phyloP scores from a whole-genome alignment of 53 echinoderm and acorn worm genomes.

The Henricia sp. region DNA sequence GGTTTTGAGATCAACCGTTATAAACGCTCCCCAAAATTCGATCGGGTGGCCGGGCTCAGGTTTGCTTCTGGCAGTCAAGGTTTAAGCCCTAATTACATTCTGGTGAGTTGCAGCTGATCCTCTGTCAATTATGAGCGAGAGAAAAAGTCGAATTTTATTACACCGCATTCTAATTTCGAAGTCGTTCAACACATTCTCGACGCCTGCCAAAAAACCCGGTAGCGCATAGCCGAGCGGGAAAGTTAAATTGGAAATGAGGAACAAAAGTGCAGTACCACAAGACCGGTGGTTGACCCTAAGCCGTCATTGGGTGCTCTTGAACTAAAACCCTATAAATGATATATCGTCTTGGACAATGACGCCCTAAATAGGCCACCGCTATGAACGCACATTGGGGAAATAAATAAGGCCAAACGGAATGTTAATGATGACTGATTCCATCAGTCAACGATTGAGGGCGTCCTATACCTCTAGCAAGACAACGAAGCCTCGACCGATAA shows the following conservation, averaged over 20 bases:
- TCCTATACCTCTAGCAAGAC: constrained; percentile 39
- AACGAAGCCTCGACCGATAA: constrained; percentile 31
- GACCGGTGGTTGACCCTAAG: constrained; percentile 50
- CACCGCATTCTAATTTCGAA: constrained; percentile 14
- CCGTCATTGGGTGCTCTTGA: constrained; percentile 22
- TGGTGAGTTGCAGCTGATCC: constrained; percentile 48
- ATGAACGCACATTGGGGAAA: constrained; percentile 11
- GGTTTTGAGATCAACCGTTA: neutral
- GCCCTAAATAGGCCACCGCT: constrained; percentile 19
- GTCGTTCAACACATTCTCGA: constrained; percentile 35
- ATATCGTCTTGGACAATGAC: neutral
- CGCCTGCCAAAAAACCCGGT: constrained; percentile 17
- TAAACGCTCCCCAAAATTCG: neutral
- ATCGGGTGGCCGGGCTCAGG: constrained; percentile 20
- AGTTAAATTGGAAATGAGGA: constrained; percentile 58
- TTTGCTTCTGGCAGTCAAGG: constrained; percentile 32
- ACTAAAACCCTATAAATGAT: constrained; percentile 16
- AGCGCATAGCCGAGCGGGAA: constrained; percentile 23
- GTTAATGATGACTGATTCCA: constrained; percentile 29
- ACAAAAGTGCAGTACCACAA: constrained; percentile 52
- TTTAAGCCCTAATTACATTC: constrained; percentile 55
- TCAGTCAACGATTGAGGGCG: constrained; percentile 57
- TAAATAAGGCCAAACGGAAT: constrained; percentile 9
- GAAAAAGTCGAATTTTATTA: constrained; percentile 13
- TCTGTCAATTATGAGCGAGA: constrained; percentile 13